phyloP scores from a whole-genome alignment of 2,888 invertebrate genomes.

The Limenitis camilla region DNA sequence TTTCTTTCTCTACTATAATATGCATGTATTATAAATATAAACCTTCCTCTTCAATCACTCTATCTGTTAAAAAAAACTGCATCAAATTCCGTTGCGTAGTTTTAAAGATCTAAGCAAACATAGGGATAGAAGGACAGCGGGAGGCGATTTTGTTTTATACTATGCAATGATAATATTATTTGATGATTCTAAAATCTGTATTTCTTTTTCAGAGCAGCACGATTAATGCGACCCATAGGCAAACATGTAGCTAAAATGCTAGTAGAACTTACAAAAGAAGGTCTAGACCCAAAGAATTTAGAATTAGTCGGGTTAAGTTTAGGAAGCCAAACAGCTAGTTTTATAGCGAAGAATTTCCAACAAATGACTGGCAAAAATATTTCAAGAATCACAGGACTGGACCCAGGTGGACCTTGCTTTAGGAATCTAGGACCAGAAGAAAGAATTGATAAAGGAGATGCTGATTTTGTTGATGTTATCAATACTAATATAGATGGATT shows the following conservation, averaged over 20 bases:
- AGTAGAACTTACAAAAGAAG: constrained; percentile 35
- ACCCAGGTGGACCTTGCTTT: constrained; percentile 58
- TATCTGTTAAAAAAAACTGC: no score
- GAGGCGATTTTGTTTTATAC: no score
- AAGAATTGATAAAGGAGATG: constrained; percentile 47
- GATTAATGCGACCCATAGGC: constrained; percentile 42
- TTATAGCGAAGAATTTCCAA: constrained; percentile 46
- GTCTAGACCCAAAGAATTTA: constrained; percentile 45
- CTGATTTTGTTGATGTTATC: constrained; percentile 50
- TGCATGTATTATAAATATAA: no score
- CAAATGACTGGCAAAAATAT: constrained; percentile 42
- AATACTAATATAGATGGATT: constrained; percentile 52
- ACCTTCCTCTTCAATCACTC: no score
- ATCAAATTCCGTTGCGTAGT: no score
- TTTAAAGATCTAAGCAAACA: no score
- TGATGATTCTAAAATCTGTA: not conserved
- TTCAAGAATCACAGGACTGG: constrained; percentile 43
- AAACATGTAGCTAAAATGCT: constrained; percentile 50
- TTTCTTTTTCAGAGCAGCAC: constrained; percentile 42
- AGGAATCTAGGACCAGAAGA: constrained; percentile 44
- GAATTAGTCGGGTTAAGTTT: constrained; percentile 51
- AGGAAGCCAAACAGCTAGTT: constrained; percentile 52
- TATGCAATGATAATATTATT: no score
- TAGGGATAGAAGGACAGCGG: no score
- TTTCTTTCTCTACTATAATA: no score